Base-by-base conservation (phyloP, 1,140 invertebrate species). In the Drosophila lini region DNA sequence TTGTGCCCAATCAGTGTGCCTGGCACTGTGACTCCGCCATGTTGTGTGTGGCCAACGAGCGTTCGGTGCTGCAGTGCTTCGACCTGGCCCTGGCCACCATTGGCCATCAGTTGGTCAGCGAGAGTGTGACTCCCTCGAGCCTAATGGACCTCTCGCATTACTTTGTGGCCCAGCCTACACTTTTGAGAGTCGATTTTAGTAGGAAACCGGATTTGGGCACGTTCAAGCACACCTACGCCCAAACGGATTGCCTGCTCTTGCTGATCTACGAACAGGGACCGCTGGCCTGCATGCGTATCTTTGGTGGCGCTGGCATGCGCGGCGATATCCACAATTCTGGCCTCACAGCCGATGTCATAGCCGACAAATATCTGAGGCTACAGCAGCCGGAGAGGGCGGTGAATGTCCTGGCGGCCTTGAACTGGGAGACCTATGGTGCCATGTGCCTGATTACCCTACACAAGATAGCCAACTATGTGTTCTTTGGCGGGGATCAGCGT, bases 41-140 rank as follows among this genome's bases (percentile, higher is more conserved):
- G 70, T 93, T 96, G 41, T 93, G 95, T 16, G 93, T 96, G 34
- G 94, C 94, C 11, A 97, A 96, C 92, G 95, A 96, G 70, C 93
- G 94, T 71, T 95, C 96, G 8, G 95, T 96, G 80, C 93, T 97
- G 57, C 96, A 97, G 93, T 96, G 96, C 91, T 96, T 96, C 92
- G 96, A 97, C 82, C 93, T 95, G 67, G 94, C 96, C 19, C 92
- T 97, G 56, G 94, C 94, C 22, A 94, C 94, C 55, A 93, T 97
- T 50, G 95, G 94, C 80, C 94, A 94, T 81, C 96, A 97, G 88
- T 92, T 96, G 57, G 91, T 95, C 22, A 94, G 93, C 59, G 96
- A 97, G 92, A 96, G 96, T 82, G 93, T 94, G 9, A 93, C 93
- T 31, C 94, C 95, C 31, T 92, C 94, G 2, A 94, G 93, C 80